A percentile compares a stretch with the other conserved stretches of the same genome.
phyloP scores from a whole-genome alignment of 1,140 invertebrate genomes.

The Trichonephila inaurata region DNA sequence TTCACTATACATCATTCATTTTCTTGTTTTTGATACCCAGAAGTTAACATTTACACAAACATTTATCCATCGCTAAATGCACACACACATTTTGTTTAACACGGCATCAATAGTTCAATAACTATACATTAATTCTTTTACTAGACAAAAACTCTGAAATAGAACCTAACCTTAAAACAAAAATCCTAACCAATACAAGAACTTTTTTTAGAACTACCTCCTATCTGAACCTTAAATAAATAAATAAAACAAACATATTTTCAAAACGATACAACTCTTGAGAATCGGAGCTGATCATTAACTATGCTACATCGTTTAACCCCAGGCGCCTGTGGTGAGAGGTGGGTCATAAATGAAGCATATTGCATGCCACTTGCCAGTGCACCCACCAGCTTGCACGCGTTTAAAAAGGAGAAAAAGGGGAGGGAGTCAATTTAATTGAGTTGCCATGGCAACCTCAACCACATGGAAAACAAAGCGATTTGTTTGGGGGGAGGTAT shows the following conservation, averaged over 20 bases:
- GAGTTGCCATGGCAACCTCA: slow-evolving; percentile 49
- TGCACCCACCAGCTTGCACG: slow-evolving; percentile 48
- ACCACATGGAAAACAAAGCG: slow-evolving; percentile 61
- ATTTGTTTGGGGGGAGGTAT: slow-evolving; percentile 47
- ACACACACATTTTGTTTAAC: no score
- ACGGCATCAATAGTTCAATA: no score
- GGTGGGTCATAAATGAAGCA: slow-evolving; percentile 65
- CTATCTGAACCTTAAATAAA: no score
- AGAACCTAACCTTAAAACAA: not conserved
- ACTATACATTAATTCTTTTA: no score
- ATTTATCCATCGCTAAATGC: no score
- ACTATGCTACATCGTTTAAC: slow-evolving; percentile 57
- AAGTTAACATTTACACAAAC: no score
- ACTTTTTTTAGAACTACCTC: not conserved
- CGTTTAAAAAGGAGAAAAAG: slow-evolving; percentile 18
- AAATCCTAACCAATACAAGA: not conserved
- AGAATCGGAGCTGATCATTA: slow-evolving; percentile 11
- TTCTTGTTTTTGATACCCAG: no score
- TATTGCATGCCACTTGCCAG: slow-evolving; percentile 59
- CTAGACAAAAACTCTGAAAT: no score
- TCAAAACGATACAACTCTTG: not conserved
- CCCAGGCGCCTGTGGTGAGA: slow-evolving; percentile 51
- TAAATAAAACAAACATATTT: no score
- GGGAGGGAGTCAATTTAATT: slow-evolving; percentile 26
- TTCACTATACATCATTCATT: no score